Percentiles rank a stretch among this genome's conserved stretches.
Evolutionary conservation across 2,888 invertebrate genomes (phyloP).

Genomic region (Dorcus hopei): DNA sequence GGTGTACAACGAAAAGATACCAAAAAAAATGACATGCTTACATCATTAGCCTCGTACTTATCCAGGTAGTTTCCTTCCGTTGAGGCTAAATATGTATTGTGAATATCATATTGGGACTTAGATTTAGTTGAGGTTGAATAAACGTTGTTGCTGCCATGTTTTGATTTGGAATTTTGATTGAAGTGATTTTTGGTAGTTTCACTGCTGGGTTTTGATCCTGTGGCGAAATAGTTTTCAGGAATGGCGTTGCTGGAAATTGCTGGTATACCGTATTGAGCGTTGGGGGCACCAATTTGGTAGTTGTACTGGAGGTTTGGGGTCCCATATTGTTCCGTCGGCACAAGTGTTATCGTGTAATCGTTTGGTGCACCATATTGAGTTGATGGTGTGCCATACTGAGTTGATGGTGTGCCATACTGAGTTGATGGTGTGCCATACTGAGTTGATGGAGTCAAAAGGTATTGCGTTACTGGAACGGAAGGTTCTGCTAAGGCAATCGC

Average conservation of each 20-base stretch:
- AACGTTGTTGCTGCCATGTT: neutral
- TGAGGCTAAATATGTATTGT: neutral
- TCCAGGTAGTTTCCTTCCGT: neutral
- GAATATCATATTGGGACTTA: too few relatives aligned
- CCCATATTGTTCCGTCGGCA: neutral
- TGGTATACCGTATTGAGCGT: neutral
- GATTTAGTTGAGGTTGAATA: neutral
- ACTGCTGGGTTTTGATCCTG: neutral
- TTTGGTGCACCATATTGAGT: neutral
- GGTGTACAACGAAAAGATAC: too few relatives aligned
- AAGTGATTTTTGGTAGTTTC: slow-evolving; percentile 1
- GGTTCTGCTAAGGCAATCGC: neutral
- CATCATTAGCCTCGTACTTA: too few relatives aligned
- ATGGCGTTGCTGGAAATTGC: neutral
- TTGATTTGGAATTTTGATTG: neutral
- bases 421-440: neutral
- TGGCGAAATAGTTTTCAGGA: neutral
- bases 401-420: neutral
- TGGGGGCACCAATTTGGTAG: neutral
- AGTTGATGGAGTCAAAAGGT: neutral
- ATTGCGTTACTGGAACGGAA: neutral
- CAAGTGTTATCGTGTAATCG: neutral
- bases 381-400: neutral
- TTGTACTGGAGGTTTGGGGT: neutral
- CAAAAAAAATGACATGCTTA: neutral